A percentile compares a stretch with the other conserved stretches of the same genome.
Evolutionary conservation across 2,797 vertebrate species (phyloP).

Genomic region (Lophotriccus pileatus): DNA sequence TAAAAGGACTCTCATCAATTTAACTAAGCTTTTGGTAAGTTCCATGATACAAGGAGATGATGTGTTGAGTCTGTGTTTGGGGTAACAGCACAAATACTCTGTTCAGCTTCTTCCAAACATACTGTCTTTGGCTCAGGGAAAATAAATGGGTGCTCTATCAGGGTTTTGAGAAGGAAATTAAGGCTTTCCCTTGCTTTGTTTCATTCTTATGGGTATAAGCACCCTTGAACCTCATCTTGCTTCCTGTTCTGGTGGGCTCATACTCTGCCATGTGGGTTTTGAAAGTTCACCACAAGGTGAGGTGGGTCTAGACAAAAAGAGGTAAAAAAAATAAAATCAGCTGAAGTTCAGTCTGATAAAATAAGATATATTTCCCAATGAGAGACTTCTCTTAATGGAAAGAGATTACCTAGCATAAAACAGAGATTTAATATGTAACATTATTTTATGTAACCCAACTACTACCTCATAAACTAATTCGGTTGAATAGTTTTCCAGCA

Average conservation of each 20-base stretch:
- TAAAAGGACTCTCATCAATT: not conserved
- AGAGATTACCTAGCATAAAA: slow-evolving; percentile 11
- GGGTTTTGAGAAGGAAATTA: not conserved
- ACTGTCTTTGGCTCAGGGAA: not conserved
- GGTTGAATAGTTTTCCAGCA: slow-evolving; percentile 40
- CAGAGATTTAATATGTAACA: slow-evolving; percentile 5
- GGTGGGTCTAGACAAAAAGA: slow-evolving; percentile 13
- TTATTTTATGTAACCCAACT: not conserved
- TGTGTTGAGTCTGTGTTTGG: not conserved
- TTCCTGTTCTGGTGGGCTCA: slow-evolving; percentile 5
- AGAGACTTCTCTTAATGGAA: slow-evolving; percentile 1
- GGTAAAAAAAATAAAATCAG: slow-evolving; percentile 36
- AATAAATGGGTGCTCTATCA: not conserved
- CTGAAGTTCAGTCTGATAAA: slow-evolving; percentile 61
- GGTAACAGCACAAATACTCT: not conserved
- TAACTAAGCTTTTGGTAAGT: not conserved
- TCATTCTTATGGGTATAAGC: not conserved
- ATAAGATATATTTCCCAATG: slow-evolving; percentile 9
- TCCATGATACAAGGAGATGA: not conserved
- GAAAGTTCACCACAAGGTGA: not conserved
- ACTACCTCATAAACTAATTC: slow-evolving; percentile 24
- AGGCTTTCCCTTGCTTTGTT: not conserved
- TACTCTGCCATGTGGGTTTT: slow-evolving; percentile 2
- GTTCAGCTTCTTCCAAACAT: not conserved
- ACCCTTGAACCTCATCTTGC: not conserved